These are phyloP conservation scores for Etia nguti DNA, from an alignment of 2,113 vertebrate species.

Conservation along the genomic window DNA sequence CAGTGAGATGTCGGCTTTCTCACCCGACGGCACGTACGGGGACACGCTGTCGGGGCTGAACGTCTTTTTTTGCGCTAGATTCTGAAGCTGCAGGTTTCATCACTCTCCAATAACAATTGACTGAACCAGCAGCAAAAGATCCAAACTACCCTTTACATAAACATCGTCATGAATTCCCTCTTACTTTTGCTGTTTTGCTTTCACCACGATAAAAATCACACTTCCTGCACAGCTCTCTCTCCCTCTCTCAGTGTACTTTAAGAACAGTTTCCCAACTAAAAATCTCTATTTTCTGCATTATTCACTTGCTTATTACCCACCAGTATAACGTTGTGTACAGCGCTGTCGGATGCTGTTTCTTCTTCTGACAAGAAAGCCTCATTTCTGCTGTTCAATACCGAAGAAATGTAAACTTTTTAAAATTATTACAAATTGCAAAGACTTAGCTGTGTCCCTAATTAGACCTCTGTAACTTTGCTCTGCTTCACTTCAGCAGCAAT, in stretches of 20 bases:
- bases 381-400: background rate
- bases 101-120: rapidly evolving
- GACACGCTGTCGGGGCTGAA: background rate
- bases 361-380: background rate
- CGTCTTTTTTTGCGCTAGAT: background rate
- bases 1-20: background rate
- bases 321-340: background rate
- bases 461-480: background rate
- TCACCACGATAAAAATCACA: background rate
- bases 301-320: background rate
- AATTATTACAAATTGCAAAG: background rate
- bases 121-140: background rate
- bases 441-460: background rate
- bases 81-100: background rate
- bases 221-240: background rate
- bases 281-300: background rate
- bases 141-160: background rate
- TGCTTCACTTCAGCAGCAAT: background rate
- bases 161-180: background rate
- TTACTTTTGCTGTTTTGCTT: background rate
- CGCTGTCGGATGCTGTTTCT: background rate
- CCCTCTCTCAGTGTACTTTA: background rate
- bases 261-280: background rate
- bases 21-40: background rate
- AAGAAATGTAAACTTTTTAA: background rate